Percentiles rank a stretch among this genome's conserved stretches.
Evolutionary conservation across 2,797 vertebrate genomes (phyloP).

Genomic region (Ciconia nigra): DNA sequence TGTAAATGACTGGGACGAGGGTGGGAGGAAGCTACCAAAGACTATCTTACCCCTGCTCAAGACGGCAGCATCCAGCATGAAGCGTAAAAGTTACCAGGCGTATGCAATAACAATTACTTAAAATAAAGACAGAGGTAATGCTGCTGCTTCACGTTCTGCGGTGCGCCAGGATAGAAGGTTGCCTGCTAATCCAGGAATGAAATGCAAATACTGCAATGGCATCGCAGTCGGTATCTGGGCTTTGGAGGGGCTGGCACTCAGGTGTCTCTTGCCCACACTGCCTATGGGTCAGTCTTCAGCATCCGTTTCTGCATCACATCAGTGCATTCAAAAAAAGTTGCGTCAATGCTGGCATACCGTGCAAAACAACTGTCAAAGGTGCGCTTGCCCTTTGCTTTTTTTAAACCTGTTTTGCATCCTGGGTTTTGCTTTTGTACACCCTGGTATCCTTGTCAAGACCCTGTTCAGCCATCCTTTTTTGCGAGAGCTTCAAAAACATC

Average conservation of each 20-base stretch:
- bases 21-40: not conserved
- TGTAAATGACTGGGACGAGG: not conserved
- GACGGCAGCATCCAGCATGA: not conserved
- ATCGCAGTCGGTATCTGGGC: not conserved
- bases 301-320: not conserved
- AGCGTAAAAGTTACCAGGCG: not conserved
- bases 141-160: not conserved
- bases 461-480: not conserved
- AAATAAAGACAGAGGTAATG: not conserved
- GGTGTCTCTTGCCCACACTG: not conserved
- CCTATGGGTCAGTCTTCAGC: not conserved
- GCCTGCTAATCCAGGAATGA: not conserved
- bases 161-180: not conserved
- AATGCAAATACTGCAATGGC: not conserved
- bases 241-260: not conserved
- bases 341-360: accelerated
- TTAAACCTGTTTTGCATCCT: not conserved
- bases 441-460: not conserved
- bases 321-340: not conserved
- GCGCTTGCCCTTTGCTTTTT: not conserved
- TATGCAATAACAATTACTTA: not conserved
- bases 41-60: not conserved
- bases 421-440: not conserved
- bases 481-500: not conserved
- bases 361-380: not conserved